These are phyloP conservation scores for Julus scandinavius DNA, from an alignment of 2,888 invertebrate species.

Conservation along the genomic window DNA sequence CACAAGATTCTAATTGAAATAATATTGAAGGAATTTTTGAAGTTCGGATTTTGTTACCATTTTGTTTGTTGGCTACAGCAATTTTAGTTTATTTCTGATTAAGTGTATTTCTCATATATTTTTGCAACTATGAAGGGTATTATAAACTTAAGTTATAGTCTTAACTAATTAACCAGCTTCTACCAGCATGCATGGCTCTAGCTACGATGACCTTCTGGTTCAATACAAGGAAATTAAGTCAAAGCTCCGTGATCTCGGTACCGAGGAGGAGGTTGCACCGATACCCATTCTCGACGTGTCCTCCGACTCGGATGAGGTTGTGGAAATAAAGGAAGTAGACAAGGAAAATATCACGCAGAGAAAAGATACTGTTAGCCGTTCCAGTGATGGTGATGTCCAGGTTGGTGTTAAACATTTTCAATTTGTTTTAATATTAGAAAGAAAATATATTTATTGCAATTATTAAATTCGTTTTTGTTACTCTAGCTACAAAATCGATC, in stretches of 20 bases:
- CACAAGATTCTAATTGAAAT: too few species aligned
- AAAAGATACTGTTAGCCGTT: neutral
- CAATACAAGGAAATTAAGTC: conserved; percentile 57
- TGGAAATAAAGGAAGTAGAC: conserved; percentile 45
- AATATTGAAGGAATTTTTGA: too few species aligned
- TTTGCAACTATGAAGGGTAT: neutral
- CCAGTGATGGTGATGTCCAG: neutral
- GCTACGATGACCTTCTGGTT: conserved; percentile 56
- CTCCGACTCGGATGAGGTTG: conserved; percentile 20
- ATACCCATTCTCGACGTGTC: neutral
- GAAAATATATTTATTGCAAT: neutral
- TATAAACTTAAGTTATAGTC: neutral
- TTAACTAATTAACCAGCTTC: neutral
- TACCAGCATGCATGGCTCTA: conserved; percentile 59
- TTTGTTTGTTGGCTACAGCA: too few species aligned
- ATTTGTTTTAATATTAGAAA: neutral
- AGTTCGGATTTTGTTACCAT: too few species aligned
- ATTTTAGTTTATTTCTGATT: too few species aligned
- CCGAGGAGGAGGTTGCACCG: neutral
- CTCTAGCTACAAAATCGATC: neutral
- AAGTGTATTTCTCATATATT: neutral
- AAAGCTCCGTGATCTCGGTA: conserved; percentile 52
- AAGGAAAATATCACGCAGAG: conserved; percentile 43
- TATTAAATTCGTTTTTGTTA: neutral
- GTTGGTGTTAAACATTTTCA: neutral